Evolutionary conservation across 2,797 vertebrate genomes (phyloP).

Genomic region (Silurus aristotelis): DNA sequence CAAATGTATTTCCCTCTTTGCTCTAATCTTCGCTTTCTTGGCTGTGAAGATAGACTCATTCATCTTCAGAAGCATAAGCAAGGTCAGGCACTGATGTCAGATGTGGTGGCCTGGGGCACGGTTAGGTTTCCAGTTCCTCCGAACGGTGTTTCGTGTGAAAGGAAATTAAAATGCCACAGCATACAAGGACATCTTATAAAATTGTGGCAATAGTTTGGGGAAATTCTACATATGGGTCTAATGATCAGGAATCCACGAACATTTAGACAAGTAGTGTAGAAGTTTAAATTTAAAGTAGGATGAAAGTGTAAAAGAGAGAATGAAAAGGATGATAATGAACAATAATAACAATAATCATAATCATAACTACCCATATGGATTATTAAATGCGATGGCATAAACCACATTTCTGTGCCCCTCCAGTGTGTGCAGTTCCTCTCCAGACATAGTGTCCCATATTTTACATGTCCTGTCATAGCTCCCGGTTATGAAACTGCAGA

Average conservation of each 20-base stretch:
- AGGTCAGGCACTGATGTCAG: too few species aligned
- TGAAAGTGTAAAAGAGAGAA: neutral
- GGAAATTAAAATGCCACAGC: neutral
- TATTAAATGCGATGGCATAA: slow-evolving; percentile 94
- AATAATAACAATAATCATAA: neutral
- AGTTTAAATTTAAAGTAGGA: neutral
- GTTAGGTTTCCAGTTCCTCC: too few species aligned
- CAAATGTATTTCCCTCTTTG: too few species aligned
- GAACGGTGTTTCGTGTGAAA: neutral
- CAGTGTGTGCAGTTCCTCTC: slow-evolving; percentile 81
- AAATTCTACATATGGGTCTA: neutral
- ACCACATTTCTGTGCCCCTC: slow-evolving; percentile 92
- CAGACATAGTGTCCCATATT: slow-evolving; percentile 90
- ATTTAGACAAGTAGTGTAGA: neutral
- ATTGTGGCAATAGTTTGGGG: neutral
- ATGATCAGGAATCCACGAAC: neutral
- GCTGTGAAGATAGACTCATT: too few species aligned
- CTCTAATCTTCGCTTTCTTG: too few species aligned
- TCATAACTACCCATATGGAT: slow-evolving; percentile 87
- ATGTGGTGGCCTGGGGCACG: too few species aligned
- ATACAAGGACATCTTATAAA: neutral
- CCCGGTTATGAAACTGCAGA: slow-evolving; percentile 91
- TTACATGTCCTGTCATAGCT: slow-evolving; percentile 97
- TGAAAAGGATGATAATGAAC: neutral
- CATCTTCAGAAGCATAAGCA: too few species aligned